Evolutionary conservation across 2,888 invertebrate species (phyloP).

Genomic region (Metopia argyrocephala): DNA sequence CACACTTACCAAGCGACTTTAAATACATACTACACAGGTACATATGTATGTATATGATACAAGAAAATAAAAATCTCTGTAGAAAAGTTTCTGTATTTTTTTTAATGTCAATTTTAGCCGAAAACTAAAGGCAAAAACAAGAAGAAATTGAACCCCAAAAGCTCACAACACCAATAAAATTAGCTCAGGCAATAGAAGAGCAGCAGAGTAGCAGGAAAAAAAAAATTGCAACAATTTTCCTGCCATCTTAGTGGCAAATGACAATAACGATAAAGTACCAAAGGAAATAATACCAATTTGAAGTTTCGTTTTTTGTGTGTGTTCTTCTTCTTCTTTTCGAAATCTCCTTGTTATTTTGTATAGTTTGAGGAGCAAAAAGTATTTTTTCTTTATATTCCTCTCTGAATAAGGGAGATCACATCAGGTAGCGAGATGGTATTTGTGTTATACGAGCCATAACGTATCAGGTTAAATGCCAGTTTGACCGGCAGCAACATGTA

Average conservation of each 20-base stretch:
- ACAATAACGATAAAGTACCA: constrained; percentile 39
- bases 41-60: neutral
- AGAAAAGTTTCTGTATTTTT: neutral
- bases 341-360: neutral
- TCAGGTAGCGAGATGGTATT: too few relatives aligned
- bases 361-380: neutral
- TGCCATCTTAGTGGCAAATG: constrained; percentile 5
- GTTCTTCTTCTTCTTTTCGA: neutral
- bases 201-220: neutral
- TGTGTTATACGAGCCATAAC: constrained; percentile 13
- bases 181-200: neutral
- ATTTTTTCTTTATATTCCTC: neutral
- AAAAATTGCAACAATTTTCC: neutral
- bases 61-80: neutral
- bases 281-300: constrained; percentile 45
- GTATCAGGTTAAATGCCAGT: constrained; percentile 25
- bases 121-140: neutral
- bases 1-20: neutral
- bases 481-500: neutral
- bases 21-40: neutral
- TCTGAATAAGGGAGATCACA: too few relatives aligned
- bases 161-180: neutral
- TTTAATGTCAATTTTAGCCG: too few relatives aligned
- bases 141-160: neutral
- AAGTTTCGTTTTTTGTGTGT: neutral